Conservation (phyloP, 1,140 invertebrate genomes). For the Polypedilum vanderplanki region DNA sequence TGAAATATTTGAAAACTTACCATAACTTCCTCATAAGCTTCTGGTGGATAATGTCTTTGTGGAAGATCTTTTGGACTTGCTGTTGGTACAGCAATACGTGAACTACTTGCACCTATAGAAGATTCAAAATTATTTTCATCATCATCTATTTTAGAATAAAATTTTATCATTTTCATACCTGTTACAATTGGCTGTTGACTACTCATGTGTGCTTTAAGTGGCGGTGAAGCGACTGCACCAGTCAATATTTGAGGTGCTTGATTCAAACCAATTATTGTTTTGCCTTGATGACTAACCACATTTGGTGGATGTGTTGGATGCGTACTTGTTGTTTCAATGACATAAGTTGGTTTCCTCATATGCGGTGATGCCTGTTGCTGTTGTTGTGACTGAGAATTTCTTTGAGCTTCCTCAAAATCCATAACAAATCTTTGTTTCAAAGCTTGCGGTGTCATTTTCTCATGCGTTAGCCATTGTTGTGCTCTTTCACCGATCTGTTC, state of each 20-base stretch:
- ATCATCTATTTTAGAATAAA: conserved; percentile 22
- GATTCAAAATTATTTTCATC: conserved; percentile 30
- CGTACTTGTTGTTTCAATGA: conserved; percentile 35
- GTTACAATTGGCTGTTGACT: conserved; percentile 46
- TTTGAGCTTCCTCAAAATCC: not conserved
- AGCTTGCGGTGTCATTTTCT: conserved; percentile 13
- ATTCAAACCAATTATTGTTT: conserved; percentile 38
- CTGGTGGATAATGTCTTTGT: conserved; percentile 46
- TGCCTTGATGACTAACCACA: conserved; percentile 31
- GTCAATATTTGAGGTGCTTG: conserved; percentile 46
- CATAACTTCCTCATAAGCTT: conserved; percentile 57
- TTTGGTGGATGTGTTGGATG: conserved; percentile 33
- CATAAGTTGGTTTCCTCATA: conserved; percentile 23
- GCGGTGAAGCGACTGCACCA: conserved; percentile 51
- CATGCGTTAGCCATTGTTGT: conserved; percentile 2
- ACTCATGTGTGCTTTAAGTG: conserved; percentile 42
- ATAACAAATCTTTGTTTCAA: conserved; percentile 18
- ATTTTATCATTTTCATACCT: conserved; percentile 37
- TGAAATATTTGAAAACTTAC: conserved; percentile 49
- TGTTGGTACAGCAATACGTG: conserved; percentile 52
- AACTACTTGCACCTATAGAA: conserved; percentile 42
- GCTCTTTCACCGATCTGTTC: not conserved
- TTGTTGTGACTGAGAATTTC: not conserved
- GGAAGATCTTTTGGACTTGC: conserved; percentile 52
- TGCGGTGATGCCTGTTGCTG: conserved; percentile 5